Base-by-base conservation (phyloP, 2,888 invertebrate species). In the Ophion slaviceki region DNA sequence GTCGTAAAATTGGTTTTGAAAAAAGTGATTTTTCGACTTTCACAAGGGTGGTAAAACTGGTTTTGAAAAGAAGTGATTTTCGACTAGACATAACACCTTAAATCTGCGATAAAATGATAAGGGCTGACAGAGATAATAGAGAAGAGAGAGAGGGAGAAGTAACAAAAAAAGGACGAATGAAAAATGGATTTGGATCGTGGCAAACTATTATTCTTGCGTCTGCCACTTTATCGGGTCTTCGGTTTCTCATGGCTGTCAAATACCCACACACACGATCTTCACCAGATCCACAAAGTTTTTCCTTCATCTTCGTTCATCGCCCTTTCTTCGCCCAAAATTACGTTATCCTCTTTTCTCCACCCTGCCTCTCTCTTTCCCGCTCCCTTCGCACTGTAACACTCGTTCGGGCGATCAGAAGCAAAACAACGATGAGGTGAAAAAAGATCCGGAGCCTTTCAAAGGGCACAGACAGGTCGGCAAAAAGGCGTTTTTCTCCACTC, bases 161-260 rank as follows among this genome's bases (percentile, higher is more conserved):
- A 57, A 24, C 24, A 75, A 32, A 57, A 47, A 70, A 53, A 17
- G 61, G 14, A 45, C n/a, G 28, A 40, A 57, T 20, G 24, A 7
- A 61, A 59, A 80, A 71, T 67, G 59, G 47, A 32, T 72, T 62
- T 80, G 80, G 80, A 78, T 81, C 75, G 81, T 78, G 45, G 80
- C 77, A 62, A 80, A 86, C 80, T 83, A 80, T 86, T 86, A 83
- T 83, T 61, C 75, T 75, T 59, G 70, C 68, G 64, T 84, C 70
- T 77, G 66, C 72, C 68, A 83, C 78, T 84, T 86, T 80, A 83
- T 83, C 80, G 64, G 83, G 77, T 86, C 86, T 68, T 74, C 64
- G 83, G 78, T 75, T 80, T 66, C 59, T 62, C 80, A 64, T 40
- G 64, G 17, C 8, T 53, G 53, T 17, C 53, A 53, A 53, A 14